These are phyloP conservation scores for Microtus oregoni DNA, from an alignment of 2,113 vertebrate genomes.

Conservation along the genomic window DNA sequence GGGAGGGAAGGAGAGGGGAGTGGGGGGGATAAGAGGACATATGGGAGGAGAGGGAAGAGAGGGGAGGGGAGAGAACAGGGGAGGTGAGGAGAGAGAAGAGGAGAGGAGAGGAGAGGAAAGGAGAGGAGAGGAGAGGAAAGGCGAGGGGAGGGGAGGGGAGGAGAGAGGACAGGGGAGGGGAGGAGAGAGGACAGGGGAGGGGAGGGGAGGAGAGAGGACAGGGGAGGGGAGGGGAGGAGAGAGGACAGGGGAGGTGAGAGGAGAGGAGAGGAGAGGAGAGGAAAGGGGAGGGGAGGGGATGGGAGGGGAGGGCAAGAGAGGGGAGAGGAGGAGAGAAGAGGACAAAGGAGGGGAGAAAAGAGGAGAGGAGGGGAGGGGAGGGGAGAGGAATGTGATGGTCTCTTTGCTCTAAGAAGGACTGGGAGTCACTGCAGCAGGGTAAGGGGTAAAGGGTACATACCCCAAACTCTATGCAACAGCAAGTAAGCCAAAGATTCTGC, in stretches of 20 bases:
- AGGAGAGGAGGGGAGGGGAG: too few species aligned
- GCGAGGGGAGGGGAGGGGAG: too few species aligned
- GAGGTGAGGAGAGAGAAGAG: fast-evolving
- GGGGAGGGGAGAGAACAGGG: fast-evolving
- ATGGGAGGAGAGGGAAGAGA: too few species aligned
- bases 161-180: too few species aligned
- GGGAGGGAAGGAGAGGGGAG: not conserved
- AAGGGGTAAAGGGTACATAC: fast-evolving
- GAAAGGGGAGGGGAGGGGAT: too few species aligned
- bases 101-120: not conserved
- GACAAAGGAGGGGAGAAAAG: too few species aligned
- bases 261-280: too few species aligned
- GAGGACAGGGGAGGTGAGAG: not conserved
- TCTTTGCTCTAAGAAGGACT: not conserved
- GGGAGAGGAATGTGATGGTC: fast-evolving
- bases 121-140: too few species aligned
- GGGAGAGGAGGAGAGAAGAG: too few species aligned
- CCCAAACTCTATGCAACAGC: fast-evolving
- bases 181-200: not conserved
- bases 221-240: not conserved
- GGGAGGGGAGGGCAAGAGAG: too few species aligned
- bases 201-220: too few species aligned
- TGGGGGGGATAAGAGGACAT: fast-evolving
- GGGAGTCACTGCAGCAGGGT: fast-evolving
- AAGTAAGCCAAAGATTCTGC: not conserved